Conservation (phyloP, 2,797 vertebrate species). For the Pangasius sanitwongsei region DNA sequence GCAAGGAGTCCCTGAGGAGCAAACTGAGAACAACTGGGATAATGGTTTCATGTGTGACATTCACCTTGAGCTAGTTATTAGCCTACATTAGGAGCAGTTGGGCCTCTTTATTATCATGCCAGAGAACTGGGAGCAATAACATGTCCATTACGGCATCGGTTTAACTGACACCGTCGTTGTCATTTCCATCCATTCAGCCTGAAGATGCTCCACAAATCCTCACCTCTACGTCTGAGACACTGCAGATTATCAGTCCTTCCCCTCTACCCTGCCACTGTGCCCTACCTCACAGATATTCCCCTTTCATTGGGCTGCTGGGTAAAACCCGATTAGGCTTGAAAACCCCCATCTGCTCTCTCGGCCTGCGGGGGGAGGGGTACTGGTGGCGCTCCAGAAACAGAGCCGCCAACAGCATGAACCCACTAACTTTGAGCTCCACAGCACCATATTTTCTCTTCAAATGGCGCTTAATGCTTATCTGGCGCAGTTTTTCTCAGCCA, state of each 20-base stretch:
- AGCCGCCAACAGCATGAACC: conserved; percentile 21
- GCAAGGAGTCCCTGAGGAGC: background rate
- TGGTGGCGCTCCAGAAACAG: conserved; percentile 18
- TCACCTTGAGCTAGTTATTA: conserved; percentile 9
- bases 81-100: background rate
- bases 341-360: conserved; percentile 45
- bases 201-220: conserved; percentile 25
- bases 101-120: conserved; percentile 21
- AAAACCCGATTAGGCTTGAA: conserved; percentile 46
- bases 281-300: conserved; percentile 17
- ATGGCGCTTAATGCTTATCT: conserved; percentile 32
- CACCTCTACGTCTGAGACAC: background rate
- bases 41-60: background rate
- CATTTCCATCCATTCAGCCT: conserved; percentile 24
- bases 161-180: conserved; percentile 26
- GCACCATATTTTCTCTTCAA: conserved; percentile 33
- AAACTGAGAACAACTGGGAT: background rate
- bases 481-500: conserved; percentile 25
- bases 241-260: conserved; percentile 29
- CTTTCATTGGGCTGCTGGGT: conserved; percentile 27
- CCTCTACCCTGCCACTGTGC: conserved; percentile 8
- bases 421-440: conserved; percentile 5
- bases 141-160: conserved; percentile 18
- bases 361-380: conserved; percentile 15
- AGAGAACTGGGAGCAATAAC: background rate